phyloP scores from a whole-genome alignment of 2,888 invertebrate species.

The Scaptomyza caliginosa region DNA sequence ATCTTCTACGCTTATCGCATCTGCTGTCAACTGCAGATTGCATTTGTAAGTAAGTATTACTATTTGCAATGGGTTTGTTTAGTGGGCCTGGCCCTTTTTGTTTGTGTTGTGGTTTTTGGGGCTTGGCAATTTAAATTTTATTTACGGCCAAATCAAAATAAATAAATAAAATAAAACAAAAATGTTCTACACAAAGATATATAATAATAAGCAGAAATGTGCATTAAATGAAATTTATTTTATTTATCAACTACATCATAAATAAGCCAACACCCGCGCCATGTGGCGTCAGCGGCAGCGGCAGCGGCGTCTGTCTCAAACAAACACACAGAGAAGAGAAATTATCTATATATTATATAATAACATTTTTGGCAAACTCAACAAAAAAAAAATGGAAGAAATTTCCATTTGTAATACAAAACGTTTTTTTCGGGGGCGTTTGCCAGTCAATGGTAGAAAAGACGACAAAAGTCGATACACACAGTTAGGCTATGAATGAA shows the following conservation, averaged over 20 bases:
- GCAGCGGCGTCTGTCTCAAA: constrained; percentile 31
- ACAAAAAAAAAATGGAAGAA: constrained; percentile 4
- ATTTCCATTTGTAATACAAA: constrained; percentile 76
- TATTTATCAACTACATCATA: constrained; percentile 74
- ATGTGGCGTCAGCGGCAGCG: constrained; percentile 43
- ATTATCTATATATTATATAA: constrained; percentile 36
- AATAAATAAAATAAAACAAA: constrained; percentile 44
- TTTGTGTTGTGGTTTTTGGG: neutral
- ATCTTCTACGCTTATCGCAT: constrained; percentile 21
- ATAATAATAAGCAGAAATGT: constrained; percentile 45
- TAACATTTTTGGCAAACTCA: constrained; percentile 66
- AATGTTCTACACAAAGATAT: neutral
- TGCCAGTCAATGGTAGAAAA: constrained; percentile 67
- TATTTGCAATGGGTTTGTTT: neutral
- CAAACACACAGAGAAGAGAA: neutral
- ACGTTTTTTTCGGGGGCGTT: constrained; percentile 66
- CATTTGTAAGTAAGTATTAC: constrained; percentile 4
- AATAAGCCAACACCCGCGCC: constrained; percentile 65
- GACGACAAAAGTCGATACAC: constrained; percentile 37
- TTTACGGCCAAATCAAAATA: constrained; percentile 45
- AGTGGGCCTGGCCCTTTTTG: neutral
- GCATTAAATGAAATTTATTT: constrained; percentile 75
- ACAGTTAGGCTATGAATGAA: constrained; percentile 45
- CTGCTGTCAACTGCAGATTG: constrained; percentile 49
- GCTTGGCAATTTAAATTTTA: constrained; percentile 41